Evolutionary conservation across 2,113 vertebrate genomes (phyloP).

Genomic region (Oncorhynchus tshawytscha): DNA sequence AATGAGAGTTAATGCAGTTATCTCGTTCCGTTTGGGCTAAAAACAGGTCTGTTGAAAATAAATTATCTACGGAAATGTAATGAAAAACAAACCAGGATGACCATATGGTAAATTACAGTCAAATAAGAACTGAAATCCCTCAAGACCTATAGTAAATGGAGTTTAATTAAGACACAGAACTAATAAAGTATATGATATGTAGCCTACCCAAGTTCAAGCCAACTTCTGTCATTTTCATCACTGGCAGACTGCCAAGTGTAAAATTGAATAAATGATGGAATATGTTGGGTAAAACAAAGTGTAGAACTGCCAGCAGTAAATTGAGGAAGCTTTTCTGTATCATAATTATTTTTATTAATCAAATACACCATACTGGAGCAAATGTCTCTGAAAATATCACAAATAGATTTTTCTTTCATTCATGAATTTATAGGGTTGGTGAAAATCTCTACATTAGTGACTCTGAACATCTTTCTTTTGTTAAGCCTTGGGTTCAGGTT

Average conservation of each 20-base stretch:
- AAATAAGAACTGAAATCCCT: not conserved
- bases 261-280: not conserved
- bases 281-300: constrained; percentile 8
- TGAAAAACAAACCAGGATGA: not conserved
- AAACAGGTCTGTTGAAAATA: not conserved
- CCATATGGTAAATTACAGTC: not conserved
- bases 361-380: constrained; percentile 99
- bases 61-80: not conserved
- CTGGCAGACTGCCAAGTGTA: too few species aligned
- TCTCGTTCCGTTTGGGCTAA: not conserved
- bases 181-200: not conserved
- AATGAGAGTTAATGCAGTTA: constrained; percentile 16
- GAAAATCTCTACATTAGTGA: constrained; percentile 91
- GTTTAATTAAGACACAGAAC: not conserved
- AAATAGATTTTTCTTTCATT: constrained; percentile 99
- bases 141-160: not conserved
- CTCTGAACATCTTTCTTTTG: constrained; percentile 82
- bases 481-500: constrained; percentile 64
- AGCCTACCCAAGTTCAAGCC: not conserved
- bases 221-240: not conserved
- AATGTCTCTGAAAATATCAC: constrained; percentile 99
- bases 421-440: constrained; percentile 95
- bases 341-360: constrained; percentile 99
- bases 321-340: constrained; percentile 70
- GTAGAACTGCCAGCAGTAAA: constrained; percentile 20